Conservation (phyloP, 2,113 vertebrate species). For the Atlantisia rogersi region DNA sequence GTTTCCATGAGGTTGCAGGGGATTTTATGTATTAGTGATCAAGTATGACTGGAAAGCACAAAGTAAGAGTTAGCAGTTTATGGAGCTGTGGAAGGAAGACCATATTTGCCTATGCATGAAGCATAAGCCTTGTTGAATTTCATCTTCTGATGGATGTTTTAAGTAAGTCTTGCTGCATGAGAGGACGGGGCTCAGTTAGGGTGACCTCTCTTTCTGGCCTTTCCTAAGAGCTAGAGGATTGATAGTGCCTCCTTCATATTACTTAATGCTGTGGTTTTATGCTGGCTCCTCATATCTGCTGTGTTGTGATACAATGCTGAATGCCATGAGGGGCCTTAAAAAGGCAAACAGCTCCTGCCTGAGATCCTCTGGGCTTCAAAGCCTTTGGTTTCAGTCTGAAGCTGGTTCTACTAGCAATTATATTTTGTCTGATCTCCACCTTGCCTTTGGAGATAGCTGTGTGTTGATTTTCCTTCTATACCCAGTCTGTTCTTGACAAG, state of each 20-base stretch:
- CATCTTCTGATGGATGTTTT: neutral
- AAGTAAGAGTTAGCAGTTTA: neutral
- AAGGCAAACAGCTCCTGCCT: neutral
- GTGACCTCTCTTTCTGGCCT: neutral
- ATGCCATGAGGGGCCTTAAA: neutral
- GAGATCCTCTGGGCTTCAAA: neutral
- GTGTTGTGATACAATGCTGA: neutral
- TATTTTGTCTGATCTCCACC: neutral
- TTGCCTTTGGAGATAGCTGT: neutral
- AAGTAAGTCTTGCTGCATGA: neutral
- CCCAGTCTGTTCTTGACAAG: neutral
- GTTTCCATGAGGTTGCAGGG: neutral
- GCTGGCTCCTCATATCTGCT: neutral
- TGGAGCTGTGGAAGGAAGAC: neutral
- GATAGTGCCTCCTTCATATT: neutral
- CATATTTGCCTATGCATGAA: neutral
- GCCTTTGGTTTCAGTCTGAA: neutral
- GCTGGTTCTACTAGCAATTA: neutral
- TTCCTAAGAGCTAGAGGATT: neutral
- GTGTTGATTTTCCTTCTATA: neutral
- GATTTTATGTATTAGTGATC: neutral
- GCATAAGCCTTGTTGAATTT: neutral
- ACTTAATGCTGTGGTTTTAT: neutral
- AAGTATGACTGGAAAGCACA: neutral
- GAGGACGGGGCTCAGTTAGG: neutral